These are phyloP conservation scores for Acronicta alni DNA, from an alignment of 2,888 invertebrate species.

Conservation along the genomic window DNA sequence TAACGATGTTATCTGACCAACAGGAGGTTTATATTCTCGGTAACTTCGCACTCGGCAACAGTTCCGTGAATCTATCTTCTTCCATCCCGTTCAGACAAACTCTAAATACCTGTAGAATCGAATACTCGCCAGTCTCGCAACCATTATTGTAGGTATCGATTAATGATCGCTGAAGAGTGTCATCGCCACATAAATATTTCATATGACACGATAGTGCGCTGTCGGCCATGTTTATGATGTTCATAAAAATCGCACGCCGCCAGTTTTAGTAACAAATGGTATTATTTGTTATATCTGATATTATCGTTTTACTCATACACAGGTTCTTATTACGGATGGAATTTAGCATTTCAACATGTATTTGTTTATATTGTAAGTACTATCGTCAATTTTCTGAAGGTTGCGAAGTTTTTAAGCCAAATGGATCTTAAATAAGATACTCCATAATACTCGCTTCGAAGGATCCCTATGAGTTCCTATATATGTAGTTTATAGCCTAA, in stretches of 20 bases:
- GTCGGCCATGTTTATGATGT: constrained; percentile 75
- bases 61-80: no score
- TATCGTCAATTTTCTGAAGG: neutral
- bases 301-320: constrained; percentile 22
- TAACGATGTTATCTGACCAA: no score
- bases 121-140: constrained; percentile 45
- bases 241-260: constrained; percentile 73
- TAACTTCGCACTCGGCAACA: no score
- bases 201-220: constrained; percentile 78
- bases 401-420: neutral
- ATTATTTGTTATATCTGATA: constrained; percentile 62
- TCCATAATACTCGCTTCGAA: no score
- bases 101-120: constrained; percentile 44
- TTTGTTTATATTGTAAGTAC: no score
- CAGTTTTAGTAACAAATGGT: constrained; percentile 61
- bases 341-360: neutral
- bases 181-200: constrained; percentile 77
- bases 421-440: neutral
- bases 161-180: constrained; percentile 72
- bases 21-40: no score
- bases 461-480: no score
- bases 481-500: no score
- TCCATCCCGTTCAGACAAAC: neutral
- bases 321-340: constrained; percentile 11
- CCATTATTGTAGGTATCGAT: constrained; percentile 61